phyloP scores from a whole-genome alignment of 2,888 invertebrate species.

The Rugalucina vietnamica region DNA sequence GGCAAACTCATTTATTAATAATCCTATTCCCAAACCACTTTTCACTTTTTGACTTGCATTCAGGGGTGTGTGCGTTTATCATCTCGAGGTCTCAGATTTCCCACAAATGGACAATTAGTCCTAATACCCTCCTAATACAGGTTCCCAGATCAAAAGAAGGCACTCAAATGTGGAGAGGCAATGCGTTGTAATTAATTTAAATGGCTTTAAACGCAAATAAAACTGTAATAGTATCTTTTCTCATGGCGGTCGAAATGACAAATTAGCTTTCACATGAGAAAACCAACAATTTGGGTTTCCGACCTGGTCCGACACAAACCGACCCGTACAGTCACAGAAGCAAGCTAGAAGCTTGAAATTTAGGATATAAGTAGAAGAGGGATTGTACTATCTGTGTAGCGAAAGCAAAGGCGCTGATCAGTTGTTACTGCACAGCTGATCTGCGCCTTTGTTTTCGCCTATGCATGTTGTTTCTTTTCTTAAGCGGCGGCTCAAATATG shows the following conservation, averaged over 20 bases:
- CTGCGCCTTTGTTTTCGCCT: too few relatives aligned
- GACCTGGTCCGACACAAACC: too few relatives aligned
- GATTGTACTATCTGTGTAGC: too few relatives aligned
- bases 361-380: too few relatives aligned
- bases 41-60: background rate
- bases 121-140: slow-evolving; percentile 16
- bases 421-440: too few relatives aligned
- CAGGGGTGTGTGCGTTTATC: background rate
- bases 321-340: too few relatives aligned
- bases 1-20: background rate
- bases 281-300: too few relatives aligned
- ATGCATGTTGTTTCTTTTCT: too few relatives aligned
- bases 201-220: background rate
- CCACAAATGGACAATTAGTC: slow-evolving; percentile 41
- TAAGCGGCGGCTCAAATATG: too few relatives aligned
- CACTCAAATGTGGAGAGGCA: background rate
- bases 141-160: background rate
- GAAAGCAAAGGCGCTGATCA: too few relatives aligned
- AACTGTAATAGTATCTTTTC: background rate
- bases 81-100: background rate
- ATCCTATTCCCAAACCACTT: background rate
- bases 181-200: background rate
- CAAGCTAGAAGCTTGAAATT: too few relatives aligned
- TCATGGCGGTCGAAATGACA: background rate
- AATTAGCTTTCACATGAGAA: too few relatives aligned